Evolutionary conservation across 2,797 vertebrate species (phyloP), one percentile per base, ranked within the genome.

Genomic region (Potorous gilbertii): DNA sequence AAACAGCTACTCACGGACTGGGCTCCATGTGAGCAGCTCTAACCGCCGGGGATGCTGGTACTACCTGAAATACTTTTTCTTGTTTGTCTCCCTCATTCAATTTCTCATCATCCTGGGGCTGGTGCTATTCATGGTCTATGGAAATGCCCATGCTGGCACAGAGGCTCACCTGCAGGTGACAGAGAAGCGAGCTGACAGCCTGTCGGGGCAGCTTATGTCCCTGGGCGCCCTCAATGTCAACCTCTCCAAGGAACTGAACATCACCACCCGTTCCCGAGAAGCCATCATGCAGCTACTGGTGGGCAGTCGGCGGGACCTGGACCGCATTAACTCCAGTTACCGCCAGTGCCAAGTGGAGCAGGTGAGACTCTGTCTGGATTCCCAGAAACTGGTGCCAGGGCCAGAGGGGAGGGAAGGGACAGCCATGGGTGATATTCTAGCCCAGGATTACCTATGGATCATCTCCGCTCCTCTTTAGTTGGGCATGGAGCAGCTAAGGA

Each of bases 41-140:
- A 87, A 0, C 98, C 98, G 90, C 92, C 99, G 99, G 81, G 99
- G 99, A 55, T 99, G 99, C 1, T 99, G 99, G 0, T 99, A 99
- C 98, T 99, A 99, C 55, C 62, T 99, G 96, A 99, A 99, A 40
- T 99, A 99, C 16, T 97, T 99, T 96, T 99, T 99, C 98, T 99
- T 99, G 91, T 99, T 99, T 96, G 99, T 99, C 24, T 99, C 99
- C 0, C 99, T 99, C 96, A 99, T 99, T 97, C 99, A 99, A 93
- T 99, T 99, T 55, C 99, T 99, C 40, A 99, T 99, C 98, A 99
- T 99, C 92, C 97, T 99, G 91, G 99, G 99, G 89, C 98, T 99
- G 8, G 99, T 99, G 97, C 99, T 99, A 14, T 99, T 99, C 98
- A 99, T 99, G 98, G 97, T 99, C 92, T 99, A 99, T 0, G 99